phyloP scores from a whole-genome alignment of 2,113 vertebrate species.

The Cairina moschata region DNA sequence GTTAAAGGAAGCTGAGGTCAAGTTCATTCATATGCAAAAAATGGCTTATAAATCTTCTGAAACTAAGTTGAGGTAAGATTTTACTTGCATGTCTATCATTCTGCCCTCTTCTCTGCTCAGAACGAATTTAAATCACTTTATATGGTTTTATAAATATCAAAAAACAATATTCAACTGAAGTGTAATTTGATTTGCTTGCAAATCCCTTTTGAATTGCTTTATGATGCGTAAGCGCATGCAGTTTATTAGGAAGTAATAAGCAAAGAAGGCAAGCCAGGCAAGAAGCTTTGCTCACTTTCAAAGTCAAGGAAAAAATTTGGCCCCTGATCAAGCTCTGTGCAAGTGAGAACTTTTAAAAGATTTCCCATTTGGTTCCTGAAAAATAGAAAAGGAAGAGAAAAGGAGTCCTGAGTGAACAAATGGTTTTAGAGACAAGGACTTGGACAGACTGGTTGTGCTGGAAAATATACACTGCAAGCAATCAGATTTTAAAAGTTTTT shows the following conservation, averaged over 20 bases:
- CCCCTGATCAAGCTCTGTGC: constrained; percentile 93
- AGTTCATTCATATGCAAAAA: not conserved
- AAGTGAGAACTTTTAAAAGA: constrained; percentile 91
- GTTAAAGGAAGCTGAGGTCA: not conserved
- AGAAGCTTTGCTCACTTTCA: constrained; percentile 89
- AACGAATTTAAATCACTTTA: not conserved
- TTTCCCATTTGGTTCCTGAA: constrained; percentile 91
- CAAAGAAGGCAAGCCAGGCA: constrained; percentile 75
- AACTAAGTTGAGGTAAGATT: not conserved
- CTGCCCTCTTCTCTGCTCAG: not conserved
- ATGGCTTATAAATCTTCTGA: not conserved
- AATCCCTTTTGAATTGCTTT: constrained; percentile 66
- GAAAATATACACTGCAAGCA: constrained; percentile 39
- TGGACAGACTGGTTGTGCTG: constrained; percentile 36
- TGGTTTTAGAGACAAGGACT: constrained; percentile 30
- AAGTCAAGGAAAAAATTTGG: constrained; percentile 97
- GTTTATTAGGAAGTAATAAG: constrained; percentile 61
- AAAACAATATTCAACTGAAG: constrained; percentile 11
- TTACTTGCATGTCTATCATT: not conserved
- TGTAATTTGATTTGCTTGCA: constrained; percentile 66
- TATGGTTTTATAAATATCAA: not conserved
- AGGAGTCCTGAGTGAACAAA: constrained; percentile 67
- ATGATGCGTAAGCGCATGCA: constrained; percentile 47
- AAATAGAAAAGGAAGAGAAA: constrained; percentile 77
- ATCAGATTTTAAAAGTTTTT: constrained; percentile 29